Conservation (phyloP, 2,888 invertebrate genomes). For the Lacanobia wlatinum region DNA sequence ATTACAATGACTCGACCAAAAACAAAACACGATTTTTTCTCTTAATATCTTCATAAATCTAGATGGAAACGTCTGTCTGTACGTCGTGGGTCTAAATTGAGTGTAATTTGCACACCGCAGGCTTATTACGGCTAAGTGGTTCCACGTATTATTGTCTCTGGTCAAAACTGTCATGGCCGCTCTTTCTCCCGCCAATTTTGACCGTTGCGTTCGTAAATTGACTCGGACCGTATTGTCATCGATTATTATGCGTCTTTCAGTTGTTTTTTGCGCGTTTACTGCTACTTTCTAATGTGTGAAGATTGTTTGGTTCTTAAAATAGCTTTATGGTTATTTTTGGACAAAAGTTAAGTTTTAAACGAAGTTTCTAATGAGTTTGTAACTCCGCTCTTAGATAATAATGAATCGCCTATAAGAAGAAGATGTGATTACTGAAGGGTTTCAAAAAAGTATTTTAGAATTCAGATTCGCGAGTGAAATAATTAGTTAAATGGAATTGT, state of each 20-base stretch:
- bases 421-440: neutral
- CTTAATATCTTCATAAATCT: conserved; percentile 40
- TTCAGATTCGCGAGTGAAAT: too few species aligned
- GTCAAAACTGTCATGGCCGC: conserved; percentile 65
- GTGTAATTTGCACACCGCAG: conserved; percentile 80
- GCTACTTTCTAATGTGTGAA: conserved; percentile 60
- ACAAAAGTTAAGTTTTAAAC: neutral
- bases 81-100: conserved; percentile 72
- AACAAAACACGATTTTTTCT: conserved; percentile 28
- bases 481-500: neutral
- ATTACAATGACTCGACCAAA: conserved; percentile 30
- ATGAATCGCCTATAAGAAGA: neutral
- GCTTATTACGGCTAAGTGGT: conserved; percentile 79
- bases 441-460: neutral
- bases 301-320: conserved; percentile 28
- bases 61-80: conserved; percentile 43
- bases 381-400: neutral
- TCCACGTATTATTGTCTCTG: conserved; percentile 78
- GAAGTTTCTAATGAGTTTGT: conserved; percentile 7
- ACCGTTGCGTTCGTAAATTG: conserved; percentile 67
- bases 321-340: conserved; percentile 5
- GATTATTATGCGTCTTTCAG: conserved; percentile 63
- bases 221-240: conserved; percentile 66
- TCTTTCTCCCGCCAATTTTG: conserved; percentile 64
- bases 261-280: conserved; percentile 18